These are phyloP conservation scores for Campoplex capitator DNA, from an alignment of 2,888 invertebrate genomes.

Conservation along the genomic window DNA sequence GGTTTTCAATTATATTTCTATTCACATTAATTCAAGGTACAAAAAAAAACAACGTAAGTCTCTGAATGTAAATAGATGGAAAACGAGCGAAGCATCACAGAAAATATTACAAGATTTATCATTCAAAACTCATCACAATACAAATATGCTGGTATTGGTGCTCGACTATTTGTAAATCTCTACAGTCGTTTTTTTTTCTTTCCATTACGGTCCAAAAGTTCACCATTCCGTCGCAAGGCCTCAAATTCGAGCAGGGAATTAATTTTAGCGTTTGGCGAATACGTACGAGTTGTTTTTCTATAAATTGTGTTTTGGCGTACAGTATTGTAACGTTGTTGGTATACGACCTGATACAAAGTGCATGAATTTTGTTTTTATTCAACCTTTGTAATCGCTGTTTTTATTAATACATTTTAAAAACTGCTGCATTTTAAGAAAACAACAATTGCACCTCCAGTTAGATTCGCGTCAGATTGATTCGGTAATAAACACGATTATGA, in stretches of 20 bases:
- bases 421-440: not conserved
- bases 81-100: not conserved
- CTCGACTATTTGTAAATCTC: not conserved
- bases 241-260: not conserved
- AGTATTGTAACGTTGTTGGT: not conserved
- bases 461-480: constrained; percentile 23
- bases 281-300: not conserved
- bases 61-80: not conserved
- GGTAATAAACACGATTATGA: constrained; percentile 18
- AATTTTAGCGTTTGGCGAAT: not conserved
- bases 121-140: not conserved
- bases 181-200: not conserved
- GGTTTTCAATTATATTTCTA: not conserved
- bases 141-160: not conserved
- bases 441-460: not conserved
- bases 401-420: constrained; percentile 3
- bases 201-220: not conserved
- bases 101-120: not conserved
- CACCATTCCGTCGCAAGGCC: not conserved
- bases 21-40: not conserved
- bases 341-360: constrained; percentile 6
- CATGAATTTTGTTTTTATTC: not conserved
- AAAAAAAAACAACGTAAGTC: not conserved
- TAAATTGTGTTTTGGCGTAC: not conserved
- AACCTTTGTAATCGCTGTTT: not conserved